Evolutionary conservation across 2,797 vertebrate species (phyloP).

Genomic region (Gambusia yucatana): DNA sequence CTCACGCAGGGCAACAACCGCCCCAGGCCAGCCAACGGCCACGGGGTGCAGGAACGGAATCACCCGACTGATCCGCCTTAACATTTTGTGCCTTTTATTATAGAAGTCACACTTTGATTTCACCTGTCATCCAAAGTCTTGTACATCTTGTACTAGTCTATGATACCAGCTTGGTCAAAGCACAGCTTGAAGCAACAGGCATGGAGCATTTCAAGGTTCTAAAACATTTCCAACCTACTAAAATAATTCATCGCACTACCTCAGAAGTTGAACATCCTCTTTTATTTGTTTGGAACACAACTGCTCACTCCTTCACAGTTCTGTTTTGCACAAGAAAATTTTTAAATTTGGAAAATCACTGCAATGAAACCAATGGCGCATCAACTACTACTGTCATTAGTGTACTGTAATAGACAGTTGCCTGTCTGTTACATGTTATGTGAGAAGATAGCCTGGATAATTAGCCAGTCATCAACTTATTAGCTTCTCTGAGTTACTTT

Average conservation of each 20-base stretch:
- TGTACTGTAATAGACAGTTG: background rate
- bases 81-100: slow-evolving; percentile 30
- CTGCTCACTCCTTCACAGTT: background rate
- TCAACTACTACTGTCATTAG: background rate
- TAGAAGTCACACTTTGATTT: slow-evolving; percentile 20
- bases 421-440: background rate
- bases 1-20: slow-evolving; percentile 27
- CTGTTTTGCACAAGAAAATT: background rate
- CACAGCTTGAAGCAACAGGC: background rate
- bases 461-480: background rate
- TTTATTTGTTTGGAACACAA: background rate
- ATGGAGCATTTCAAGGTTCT: background rate
- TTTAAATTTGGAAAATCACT: background rate
- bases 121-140: slow-evolving; percentile 35
- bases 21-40: slow-evolving; percentile 24
- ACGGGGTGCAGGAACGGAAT: slow-evolving; percentile 16
- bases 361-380: background rate
- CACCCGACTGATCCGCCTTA: slow-evolving; percentile 14
- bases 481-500: background rate
- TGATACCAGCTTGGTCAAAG: background rate
- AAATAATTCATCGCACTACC: background rate
- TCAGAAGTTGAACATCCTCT: background rate
- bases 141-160: slow-evolving; percentile 10
- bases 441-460: background rate
- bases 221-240: background rate